phyloP scores from a whole-genome alignment of 2,888 invertebrate species.

The Athripsodes cinereus region DNA sequence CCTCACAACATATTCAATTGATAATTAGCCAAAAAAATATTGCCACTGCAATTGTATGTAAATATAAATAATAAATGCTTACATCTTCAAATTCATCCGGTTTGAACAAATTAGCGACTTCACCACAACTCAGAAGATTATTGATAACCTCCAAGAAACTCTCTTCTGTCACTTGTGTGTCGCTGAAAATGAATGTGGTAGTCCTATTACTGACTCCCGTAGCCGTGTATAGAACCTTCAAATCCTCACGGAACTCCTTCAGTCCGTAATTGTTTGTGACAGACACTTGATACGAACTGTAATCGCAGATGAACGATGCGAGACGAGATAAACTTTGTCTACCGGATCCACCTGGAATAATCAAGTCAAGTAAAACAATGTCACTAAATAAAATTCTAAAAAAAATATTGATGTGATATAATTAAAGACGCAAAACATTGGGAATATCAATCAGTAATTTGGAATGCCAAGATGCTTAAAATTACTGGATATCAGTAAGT shows the following conservation, averaged over 20 bases:
- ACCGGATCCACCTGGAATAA: constrained; percentile 68
- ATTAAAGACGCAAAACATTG: too few species aligned
- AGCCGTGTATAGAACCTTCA: constrained; percentile 66
- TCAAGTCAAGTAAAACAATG: not conserved
- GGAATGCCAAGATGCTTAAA: too few species aligned
- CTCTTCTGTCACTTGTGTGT: constrained; percentile 79
- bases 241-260: constrained; percentile 73
- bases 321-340: constrained; percentile 73
- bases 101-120: constrained; percentile 83
- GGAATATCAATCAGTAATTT: too few species aligned
- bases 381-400: not conserved
- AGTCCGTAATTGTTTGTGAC: constrained; percentile 73
- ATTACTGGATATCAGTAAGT: too few species aligned
- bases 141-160: constrained; percentile 84
- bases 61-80: constrained; percentile 30
- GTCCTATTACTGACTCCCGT: constrained; percentile 71
- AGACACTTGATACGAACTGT: constrained; percentile 69
- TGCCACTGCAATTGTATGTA: too few species aligned
- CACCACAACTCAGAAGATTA: constrained; percentile 82
- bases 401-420: too few species aligned
- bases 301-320: constrained; percentile 75
- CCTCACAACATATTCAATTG: too few species aligned
- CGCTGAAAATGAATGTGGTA: constrained; percentile 78
- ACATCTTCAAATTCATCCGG: constrained; percentile 86
- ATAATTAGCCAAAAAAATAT: too few species aligned